Evolutionary conservation across 2,797 vertebrate genomes (phyloP), one percentile per base, ranked within the genome.

Genomic region (Streptopelia turtur): DNA sequence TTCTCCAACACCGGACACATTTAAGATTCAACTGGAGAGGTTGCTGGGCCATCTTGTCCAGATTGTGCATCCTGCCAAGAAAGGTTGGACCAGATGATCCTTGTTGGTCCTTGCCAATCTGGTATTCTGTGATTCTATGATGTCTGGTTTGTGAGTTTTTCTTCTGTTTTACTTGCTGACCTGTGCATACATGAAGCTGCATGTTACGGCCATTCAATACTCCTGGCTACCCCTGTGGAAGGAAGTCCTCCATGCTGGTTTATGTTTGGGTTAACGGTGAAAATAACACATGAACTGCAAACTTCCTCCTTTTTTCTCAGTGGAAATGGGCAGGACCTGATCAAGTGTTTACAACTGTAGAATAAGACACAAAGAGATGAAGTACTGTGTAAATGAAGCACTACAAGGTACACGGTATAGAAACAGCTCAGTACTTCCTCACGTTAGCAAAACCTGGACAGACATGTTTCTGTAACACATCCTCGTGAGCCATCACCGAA

Each of bases 161-260:
- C 6, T 55, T 75, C 52, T 16, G 45, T n/a, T 52, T 20, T 45
- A 18, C 35, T 30, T 76, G 35, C 60, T 82, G 56, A 52, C 25
- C 35, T n/a, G 12, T 22, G 37, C 1, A 2, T 45, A 80, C 27
- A 35, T 6, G 41, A 23, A 33, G 24, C 22, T 80, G 39, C 0
- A 0, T 14, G 2, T 65, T 59, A 31, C 1, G 5, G 43, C 43
- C 43, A 52, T 56, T 61, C 70, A 49, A 0, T 22, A 49, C 10
- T 53, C 57, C 61, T 56, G 24, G 37, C 25, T 53, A 50, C 39
- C 76, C 76, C 81, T 57, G 13, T 52, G 39, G n/a, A 91, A 86
- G 28, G 30, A 91, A 86, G 28, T 52, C 57, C 23, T 83, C 59
- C 23, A 6, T 81, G 55, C 37, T 31, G n/a, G 4, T 25, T 56